Percentiles rank a stretch among this genome's conserved stretches.
Conservation (phyloP, 1,140 invertebrate genomes). For the Lordiphosa clarofinis region DNA sequence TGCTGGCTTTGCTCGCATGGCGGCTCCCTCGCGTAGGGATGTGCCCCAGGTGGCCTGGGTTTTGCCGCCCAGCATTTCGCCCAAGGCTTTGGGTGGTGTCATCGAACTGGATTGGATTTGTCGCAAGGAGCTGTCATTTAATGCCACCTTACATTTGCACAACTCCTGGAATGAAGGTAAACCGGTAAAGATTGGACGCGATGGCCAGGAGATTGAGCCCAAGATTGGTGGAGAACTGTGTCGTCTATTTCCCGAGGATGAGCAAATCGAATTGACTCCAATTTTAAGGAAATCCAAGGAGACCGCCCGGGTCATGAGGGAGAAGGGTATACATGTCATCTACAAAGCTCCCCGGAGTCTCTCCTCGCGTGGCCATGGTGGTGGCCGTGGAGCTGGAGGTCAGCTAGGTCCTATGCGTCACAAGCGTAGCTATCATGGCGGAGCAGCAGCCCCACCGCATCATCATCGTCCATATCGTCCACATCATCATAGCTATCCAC, state of each 20-base stretch:
- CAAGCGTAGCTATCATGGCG: slow-evolving; percentile 63
- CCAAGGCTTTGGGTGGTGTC: slow-evolving; percentile 95
- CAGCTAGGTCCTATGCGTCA: slow-evolving; percentile 72
- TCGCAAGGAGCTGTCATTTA: slow-evolving; percentile 95
- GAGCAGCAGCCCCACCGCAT: slow-evolving; percentile 52
- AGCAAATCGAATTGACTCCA: slow-evolving; percentile 94
- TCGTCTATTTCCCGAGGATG: slow-evolving; percentile 95
- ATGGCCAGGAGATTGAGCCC: slow-evolving; percentile 98
- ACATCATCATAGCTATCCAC: slow-evolving; percentile 52
- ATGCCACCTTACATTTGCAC: slow-evolving; percentile 94
- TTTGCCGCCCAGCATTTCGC: slow-evolving; percentile 94
- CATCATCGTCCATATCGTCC: slow-evolving; percentile 65
- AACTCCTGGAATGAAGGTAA: slow-evolving; percentile 99
- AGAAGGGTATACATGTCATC: slow-evolving; percentile 81
- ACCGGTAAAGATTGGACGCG: slow-evolving; percentile 98
- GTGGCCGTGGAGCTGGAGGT: slow-evolving; percentile 75
- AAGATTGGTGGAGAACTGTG: slow-evolving; percentile 96
- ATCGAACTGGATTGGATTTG: slow-evolving; percentile 99
- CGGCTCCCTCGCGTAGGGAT: slow-evolving; percentile 92
- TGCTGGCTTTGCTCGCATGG: slow-evolving; percentile 94
- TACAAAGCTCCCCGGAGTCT: slow-evolving; percentile 80
- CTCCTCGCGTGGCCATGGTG: slow-evolving; percentile 80
- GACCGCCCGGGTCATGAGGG: slow-evolving; percentile 83
- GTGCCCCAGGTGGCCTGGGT: slow-evolving; percentile 96
- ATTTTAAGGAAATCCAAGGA: slow-evolving; percentile 94